These are phyloP conservation scores for Meteorus sp. DNA, from an alignment of 1,140 invertebrate species.

Conservation along the genomic window DNA sequence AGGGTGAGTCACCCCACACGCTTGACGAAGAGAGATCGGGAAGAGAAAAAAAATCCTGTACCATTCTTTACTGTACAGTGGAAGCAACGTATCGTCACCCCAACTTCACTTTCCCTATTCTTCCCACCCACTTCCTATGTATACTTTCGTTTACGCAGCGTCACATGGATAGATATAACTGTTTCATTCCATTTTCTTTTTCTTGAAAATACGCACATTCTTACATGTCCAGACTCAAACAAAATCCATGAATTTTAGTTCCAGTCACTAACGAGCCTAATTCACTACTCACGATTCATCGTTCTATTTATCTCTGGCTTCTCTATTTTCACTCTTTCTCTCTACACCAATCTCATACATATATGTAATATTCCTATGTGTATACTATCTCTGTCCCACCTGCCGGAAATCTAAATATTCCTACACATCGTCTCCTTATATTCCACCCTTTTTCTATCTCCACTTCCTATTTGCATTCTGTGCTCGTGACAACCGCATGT, in stretches of 20 bases:
- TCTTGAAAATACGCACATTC: neutral
- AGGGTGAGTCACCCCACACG: conserved; percentile 22
- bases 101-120: conserved; percentile 1
- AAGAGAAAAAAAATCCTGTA: no score
- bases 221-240: no score
- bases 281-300: neutral
- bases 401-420: conserved; percentile 20
- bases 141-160: no score
- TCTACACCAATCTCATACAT: no score
- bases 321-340: no score
- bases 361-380: no score
- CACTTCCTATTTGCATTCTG: conserved; percentile 4
- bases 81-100: neutral
- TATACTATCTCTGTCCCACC: conserved; percentile 18
- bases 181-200: no score
- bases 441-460: conserved; percentile 17
- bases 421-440: conserved; percentile 8
- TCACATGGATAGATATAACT: no score
- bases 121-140: neutral
- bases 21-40: conserved; percentile 18
- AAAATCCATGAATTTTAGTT: neutral
- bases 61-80: no score
- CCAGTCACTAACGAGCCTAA: conserved; percentile 10
- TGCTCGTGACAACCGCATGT: no score
- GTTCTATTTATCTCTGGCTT: no score